Base-by-base conservation (phyloP, 2,113 vertebrate species). In the Antigone vipio region DNA sequence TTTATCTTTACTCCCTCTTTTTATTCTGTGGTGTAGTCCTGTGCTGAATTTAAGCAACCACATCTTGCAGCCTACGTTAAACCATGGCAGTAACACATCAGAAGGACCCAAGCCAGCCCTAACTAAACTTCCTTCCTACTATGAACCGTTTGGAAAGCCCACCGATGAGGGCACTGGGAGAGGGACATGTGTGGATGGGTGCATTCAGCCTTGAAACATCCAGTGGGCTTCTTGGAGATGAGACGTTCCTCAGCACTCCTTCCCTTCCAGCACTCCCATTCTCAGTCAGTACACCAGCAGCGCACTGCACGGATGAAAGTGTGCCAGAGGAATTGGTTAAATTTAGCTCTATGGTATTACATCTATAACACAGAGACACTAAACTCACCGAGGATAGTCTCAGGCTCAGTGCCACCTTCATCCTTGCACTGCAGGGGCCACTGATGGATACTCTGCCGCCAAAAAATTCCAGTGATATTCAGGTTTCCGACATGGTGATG, bases 381-480 rank as follows among this genome's bases (percentile, higher is more conserved):
- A 47, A 50, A 56, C 82, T 64, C 50, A 80, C 50, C 4, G 7
- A 56, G 21, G 72, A 19, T 5, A 71, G 27, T 15, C 73, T 80
- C 15, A 8, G 58, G 62, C n/a, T 89, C 49, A 50, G 34, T 55
- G 45, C 38, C 30, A n/a, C 55, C 59, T 44, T 72, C 55, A 21
- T 68, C 35, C n/a, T 73, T 81, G 58, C 42, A 26, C 68, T 59
- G 15, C 59, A n/a, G 40, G n/a, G 47, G 42, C 40, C 56, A 15
- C 45, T 82, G 78, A 47, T 56, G 74, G 60, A 75, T 69, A 58
- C 74, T 83, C 91, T 94, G 78, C 68, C 85, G 79, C 87, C 60
- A 60, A 88, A 88, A 95, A 49, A 89, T 78, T 77, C 72, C 82
- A 85, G 49, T 84, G 83, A 60, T 93, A 86, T 91, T 96, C 96